phyloP scores from a whole-genome alignment of 2,797 vertebrate species.

The Halcyon leucocephala region DNA sequence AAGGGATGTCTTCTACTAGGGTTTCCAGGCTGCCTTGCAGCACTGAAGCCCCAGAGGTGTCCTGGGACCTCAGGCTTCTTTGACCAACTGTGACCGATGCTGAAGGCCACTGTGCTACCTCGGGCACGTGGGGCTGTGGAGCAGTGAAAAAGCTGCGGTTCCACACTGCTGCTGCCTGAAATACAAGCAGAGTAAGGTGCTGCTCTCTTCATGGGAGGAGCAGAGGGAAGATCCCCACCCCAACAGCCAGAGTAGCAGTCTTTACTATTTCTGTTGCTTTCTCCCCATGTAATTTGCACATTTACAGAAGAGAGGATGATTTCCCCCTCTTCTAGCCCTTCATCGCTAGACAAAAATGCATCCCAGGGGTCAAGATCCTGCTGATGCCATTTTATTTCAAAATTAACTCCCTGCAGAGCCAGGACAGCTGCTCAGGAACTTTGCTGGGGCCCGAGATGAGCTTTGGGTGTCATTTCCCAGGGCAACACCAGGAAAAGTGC shows the following conservation, averaged over 20 bases:
- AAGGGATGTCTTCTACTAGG: not conserved
- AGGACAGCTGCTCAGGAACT: not conserved
- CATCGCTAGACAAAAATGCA: not conserved
- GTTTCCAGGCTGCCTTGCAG: not conserved
- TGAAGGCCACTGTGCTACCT: not conserved
- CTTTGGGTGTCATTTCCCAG: not conserved
- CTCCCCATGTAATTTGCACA: not conserved
- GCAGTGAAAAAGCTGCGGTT: not conserved
- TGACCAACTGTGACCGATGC: accelerated
- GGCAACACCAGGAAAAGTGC: not conserved
- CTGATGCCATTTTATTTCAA: not conserved
- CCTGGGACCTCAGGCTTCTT: not conserved
- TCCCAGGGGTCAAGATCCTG: not conserved
- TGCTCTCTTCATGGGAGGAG: not conserved
- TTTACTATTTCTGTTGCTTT: not conserved
- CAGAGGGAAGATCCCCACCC: not conserved
- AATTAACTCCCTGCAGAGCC: not conserved
- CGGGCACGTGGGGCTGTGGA: accelerated
- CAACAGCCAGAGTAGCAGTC: accelerated
- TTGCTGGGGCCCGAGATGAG: not conserved
- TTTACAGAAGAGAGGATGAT: not conserved
- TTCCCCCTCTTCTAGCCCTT: not conserved
- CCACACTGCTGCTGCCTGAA: not conserved
- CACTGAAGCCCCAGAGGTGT: not conserved
- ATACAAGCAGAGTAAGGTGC: accelerated